Evolutionary conservation across 2,113 vertebrate species (phyloP).

Genomic region (Toxotes jaculatrix): DNA sequence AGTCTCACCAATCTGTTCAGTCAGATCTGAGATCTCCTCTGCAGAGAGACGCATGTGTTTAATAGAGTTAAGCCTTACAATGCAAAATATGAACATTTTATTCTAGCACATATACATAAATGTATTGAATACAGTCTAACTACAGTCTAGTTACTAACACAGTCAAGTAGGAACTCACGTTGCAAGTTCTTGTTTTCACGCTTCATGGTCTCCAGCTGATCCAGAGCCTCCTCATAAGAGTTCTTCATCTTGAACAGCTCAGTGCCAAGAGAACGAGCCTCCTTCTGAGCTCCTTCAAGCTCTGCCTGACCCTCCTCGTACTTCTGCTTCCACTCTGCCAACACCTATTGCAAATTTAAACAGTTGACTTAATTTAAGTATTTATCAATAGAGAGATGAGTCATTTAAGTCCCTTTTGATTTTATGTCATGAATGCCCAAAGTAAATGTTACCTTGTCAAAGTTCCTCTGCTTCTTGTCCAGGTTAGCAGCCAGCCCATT

Average conservation of each 20-base stretch:
- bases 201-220: constrained; percentile 19
- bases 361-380: no score
- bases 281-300: no score
- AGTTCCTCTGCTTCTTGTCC: constrained; percentile 77
- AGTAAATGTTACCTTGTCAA: constrained; percentile 65
- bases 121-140: not conserved
- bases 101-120: not conserved
- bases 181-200: constrained; percentile 29
- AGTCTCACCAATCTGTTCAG: constrained; percentile 76
- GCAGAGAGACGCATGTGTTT: constrained; percentile 19
- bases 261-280: no score
- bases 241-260: no score
- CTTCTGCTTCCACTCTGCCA: constrained; percentile 66
- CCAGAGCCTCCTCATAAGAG: no score
- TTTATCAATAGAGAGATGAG: no score
- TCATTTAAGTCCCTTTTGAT: no score
- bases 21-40: constrained; percentile 78
- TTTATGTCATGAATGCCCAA: not conserved
- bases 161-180: constrained; percentile 7
- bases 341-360: constrained; percentile 33
- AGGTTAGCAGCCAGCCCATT: constrained; percentile 71
- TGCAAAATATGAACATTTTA: not conserved
- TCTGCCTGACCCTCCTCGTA: no score
- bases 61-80: not conserved
- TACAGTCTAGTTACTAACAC: not conserved